phyloP scores from a whole-genome alignment of 2,113 vertebrate genomes.

The Nymphicus hollandicus region DNA sequence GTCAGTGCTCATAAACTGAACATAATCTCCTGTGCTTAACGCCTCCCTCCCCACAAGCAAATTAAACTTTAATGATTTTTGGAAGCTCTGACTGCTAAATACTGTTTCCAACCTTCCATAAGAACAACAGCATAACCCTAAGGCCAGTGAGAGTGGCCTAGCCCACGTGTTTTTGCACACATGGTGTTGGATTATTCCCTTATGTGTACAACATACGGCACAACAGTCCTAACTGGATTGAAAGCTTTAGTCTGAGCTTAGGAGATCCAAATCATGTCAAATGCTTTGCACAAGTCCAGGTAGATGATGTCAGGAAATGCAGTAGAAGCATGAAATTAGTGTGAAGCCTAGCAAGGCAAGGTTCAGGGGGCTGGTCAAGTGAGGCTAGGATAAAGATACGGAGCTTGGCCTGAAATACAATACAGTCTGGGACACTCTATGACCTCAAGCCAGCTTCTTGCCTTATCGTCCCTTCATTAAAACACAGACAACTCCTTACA shows the following conservation, averaged over 20 bases:
- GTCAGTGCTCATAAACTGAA: constrained; percentile 74
- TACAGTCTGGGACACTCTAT: too few relatives aligned
- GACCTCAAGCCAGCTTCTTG: not conserved
- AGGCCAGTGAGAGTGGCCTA: not conserved
- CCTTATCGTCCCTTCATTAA: not conserved
- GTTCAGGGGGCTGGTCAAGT: not conserved
- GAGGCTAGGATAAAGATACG: not conserved
- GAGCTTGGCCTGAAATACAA: not conserved
- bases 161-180: not conserved
- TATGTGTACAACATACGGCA: too few relatives aligned
- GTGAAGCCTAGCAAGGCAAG: not conserved
- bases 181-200: not conserved
- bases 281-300: not conserved
- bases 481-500: not conserved
- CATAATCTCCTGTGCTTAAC: constrained; percentile 72
- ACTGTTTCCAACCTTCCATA: constrained; percentile 43
- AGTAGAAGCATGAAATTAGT: not conserved
- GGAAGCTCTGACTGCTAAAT: constrained; percentile 57
- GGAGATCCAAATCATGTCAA: not conserved
- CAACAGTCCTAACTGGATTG: not conserved
- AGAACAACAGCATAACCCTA: constrained; percentile 30
- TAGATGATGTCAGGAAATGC: not conserved
- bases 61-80: constrained; percentile 76
- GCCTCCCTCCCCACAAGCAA: constrained; percentile 55
- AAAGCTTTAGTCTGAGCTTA: not conserved